A percentile compares a stretch with the other conserved stretches of the same genome.
Evolutionary conservation across 2,797 vertebrate genomes (phyloP).

Genomic region (Neosalanx taihuensis): DNA sequence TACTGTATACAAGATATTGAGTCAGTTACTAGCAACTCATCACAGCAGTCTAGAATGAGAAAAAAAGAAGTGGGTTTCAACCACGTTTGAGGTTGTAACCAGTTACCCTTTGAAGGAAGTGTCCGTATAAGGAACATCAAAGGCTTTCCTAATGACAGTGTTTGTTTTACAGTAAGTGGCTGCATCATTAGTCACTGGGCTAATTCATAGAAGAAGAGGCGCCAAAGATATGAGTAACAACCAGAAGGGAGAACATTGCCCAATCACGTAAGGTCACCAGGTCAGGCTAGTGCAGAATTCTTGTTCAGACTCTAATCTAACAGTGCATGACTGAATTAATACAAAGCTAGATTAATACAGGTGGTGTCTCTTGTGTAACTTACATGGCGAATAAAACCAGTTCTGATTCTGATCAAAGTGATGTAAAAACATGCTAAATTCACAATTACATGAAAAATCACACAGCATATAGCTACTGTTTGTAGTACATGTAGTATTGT

Average conservation of each 20-base stretch:
- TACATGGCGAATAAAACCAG: not conserved
- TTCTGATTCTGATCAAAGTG: not conserved
- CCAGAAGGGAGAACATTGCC: not conserved
- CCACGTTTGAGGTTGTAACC: not conserved
- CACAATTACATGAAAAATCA: too few species aligned
- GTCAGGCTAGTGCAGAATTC: not conserved
- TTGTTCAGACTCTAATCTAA: not conserved
- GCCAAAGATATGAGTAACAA: not conserved
- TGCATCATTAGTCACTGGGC: not conserved
- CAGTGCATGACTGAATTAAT: not conserved
- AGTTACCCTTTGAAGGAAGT: not conserved
- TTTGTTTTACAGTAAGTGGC: too few species aligned
- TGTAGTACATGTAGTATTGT: too few species aligned
- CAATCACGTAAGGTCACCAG: not conserved
- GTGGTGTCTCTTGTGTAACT: not conserved
- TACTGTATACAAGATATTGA: not conserved
- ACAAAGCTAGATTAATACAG: not conserved
- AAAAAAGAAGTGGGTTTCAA: not conserved
- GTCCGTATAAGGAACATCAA: not conserved
- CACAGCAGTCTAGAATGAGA: not conserved
- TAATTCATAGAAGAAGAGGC: not conserved
- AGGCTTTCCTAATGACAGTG: not conserved
- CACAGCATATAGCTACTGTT: not conserved
- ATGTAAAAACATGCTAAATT: not conserved
- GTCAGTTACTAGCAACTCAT: not conserved